Evolutionary conservation across 2,888 invertebrate species (phyloP).

Genomic region (Stomorhina lunata): DNA sequence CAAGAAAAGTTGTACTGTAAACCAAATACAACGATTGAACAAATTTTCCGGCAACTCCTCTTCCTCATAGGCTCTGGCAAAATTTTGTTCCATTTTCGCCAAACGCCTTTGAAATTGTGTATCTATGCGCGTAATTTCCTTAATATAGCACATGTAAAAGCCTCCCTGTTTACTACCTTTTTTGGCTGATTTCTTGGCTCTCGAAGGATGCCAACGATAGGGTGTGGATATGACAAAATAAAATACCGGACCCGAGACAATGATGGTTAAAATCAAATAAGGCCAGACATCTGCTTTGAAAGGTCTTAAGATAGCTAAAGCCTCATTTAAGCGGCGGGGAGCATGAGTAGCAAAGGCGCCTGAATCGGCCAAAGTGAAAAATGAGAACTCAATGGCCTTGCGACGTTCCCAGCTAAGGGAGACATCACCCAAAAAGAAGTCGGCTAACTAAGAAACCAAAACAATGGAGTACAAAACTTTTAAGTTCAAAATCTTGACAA

Average conservation of each 20-base stretch:
- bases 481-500: not conserved
- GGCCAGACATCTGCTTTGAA: constrained; percentile 90
- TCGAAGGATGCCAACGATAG: constrained; percentile 70
- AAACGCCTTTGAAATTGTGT: constrained; percentile 64
- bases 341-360: constrained; percentile 89
- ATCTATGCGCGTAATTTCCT: constrained; percentile 73
- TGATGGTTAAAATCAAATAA: constrained; percentile 83
- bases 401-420: constrained; percentile 87
- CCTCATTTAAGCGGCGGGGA: constrained; percentile 86
- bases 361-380: constrained; percentile 87
- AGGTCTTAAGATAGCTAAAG: constrained; percentile 86
- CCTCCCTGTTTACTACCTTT: constrained; percentile 57
- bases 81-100: not conserved
- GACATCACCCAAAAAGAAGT: constrained; percentile 88
- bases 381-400: constrained; percentile 88
- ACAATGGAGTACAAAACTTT: too few relatives aligned
- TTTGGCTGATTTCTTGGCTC: not conserved
- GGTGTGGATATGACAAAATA: constrained; percentile 86
- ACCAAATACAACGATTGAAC: constrained; percentile 86
- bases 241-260: constrained; percentile 85
- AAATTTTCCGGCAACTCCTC: constrained; percentile 77
- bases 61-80: not conserved
- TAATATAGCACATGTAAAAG: constrained; percentile 74
- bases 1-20: constrained; percentile 85
- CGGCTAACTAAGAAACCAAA: constrained; percentile 81